Evolutionary conservation across 2,888 invertebrate genomes (phyloP).

Genomic region (Bombylius discolor): DNA sequence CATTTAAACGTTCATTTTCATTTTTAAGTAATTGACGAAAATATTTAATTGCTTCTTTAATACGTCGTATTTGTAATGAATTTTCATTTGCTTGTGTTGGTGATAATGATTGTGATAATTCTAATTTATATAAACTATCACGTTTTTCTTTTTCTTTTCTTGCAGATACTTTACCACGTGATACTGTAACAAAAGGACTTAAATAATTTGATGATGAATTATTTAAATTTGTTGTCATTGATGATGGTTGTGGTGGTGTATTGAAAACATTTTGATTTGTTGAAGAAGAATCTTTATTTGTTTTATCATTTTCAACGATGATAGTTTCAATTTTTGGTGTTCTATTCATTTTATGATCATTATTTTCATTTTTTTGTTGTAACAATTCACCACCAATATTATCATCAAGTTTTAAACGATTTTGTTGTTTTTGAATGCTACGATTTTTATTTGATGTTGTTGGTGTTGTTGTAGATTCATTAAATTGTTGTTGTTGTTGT

Average conservation of each 20-base stretch:
- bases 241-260: neutral
- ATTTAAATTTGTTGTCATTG: neutral
- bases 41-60: constrained; percentile 25
- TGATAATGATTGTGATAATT: neutral
- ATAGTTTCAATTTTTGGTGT: no score
- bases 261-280: no score
- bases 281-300: no score
- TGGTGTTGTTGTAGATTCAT: no score
- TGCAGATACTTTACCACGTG: constrained; percentile 41
- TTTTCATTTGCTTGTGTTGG: neutral
- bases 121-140: constrained; percentile 23
- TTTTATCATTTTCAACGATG: no score
- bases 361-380: no score
- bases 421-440: no score
- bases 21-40: constrained; percentile 31
- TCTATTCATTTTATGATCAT: no score
- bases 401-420: no score
- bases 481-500: no score
- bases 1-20: constrained; percentile 38
- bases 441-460: no score
- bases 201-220: constrained; percentile 22
- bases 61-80: constrained; percentile 11
- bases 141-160: constrained; percentile 36
- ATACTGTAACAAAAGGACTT: constrained; percentile 40
- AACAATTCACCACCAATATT: no score